Conservation (phyloP, 2,888 invertebrate species). For the Phania funesta region DNA sequence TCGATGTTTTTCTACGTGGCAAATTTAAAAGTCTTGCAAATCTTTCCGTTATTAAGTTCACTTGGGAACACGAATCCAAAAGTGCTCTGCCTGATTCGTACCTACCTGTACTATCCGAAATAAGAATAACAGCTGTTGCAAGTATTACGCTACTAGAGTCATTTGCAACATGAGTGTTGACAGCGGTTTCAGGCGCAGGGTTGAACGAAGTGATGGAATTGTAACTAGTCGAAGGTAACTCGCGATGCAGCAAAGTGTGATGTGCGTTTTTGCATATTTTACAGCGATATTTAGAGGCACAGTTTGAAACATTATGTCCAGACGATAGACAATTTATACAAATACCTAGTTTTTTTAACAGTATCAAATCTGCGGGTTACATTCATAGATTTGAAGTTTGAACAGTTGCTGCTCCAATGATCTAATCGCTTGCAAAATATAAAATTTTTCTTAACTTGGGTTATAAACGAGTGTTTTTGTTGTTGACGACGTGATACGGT, state of each 20-base stretch:
- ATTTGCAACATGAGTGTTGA: slow-evolving; percentile 3
- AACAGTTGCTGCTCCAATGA: slow-evolving; percentile 18
- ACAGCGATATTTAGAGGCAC: slow-evolving; percentile 19
- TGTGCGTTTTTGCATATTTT: slow-evolving; percentile 12
- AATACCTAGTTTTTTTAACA: slow-evolving; percentile 9
- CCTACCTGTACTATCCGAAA: no score
- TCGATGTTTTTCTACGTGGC: slow-evolving; percentile 2
- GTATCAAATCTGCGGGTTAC: not conserved
- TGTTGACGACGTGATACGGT: not conserved
- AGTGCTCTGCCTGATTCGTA: slow-evolving; percentile 8
- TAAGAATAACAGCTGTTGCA: slow-evolving; percentile 4
- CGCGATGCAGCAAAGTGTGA: slow-evolving; percentile 6
- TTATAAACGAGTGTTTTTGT: no score
- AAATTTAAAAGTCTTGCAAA: slow-evolving; percentile 18
- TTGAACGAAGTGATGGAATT: not conserved
- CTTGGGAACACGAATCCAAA: slow-evolving; percentile 11
- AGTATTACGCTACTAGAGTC: slow-evolving; percentile 8
- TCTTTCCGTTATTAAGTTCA: slow-evolving; percentile 22
- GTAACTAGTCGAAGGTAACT: not conserved
- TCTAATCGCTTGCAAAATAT: no score
- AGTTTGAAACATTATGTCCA: no score
- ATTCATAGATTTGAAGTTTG: slow-evolving; percentile 5
- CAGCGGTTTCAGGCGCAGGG: not conserved
- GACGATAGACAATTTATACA: slow-evolving; percentile 32
- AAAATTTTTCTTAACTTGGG: no score